phyloP scores from a whole-genome alignment of 2,113 vertebrate species.

The Strix uralensis region DNA sequence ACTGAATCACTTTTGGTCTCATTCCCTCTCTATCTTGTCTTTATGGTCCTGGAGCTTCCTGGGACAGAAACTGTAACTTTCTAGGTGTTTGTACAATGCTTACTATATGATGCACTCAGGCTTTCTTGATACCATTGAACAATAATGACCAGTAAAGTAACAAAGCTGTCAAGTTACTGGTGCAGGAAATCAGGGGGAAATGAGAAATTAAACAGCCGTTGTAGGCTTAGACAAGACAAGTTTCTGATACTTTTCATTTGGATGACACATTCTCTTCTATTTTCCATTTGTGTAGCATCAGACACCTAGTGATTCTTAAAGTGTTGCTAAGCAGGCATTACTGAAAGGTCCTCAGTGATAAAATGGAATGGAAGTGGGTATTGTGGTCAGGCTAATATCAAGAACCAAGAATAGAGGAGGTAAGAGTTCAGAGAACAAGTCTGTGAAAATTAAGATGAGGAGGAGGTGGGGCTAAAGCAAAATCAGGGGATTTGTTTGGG shows the following conservation, averaged over 20 bases:
- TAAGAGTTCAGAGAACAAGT: not conserved
- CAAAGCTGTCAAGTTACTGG: not conserved
- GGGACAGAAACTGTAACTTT: not conserved
- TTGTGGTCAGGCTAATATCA: not conserved
- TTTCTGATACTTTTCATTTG: not conserved
- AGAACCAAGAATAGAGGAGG: not conserved
- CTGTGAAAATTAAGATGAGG: not conserved
- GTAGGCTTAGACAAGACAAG: not conserved
- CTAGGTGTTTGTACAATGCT: not conserved
- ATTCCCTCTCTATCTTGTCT: not conserved
- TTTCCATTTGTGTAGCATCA: not conserved
- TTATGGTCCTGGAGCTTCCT: not conserved
- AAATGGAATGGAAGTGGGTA: not conserved
- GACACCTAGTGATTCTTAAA: not conserved
- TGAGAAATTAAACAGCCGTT: not conserved
- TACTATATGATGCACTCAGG: accelerated
- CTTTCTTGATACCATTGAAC: not conserved
- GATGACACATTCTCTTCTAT: not conserved
- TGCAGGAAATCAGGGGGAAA: not conserved
- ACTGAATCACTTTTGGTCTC: not conserved
- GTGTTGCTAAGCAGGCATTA: not conserved
- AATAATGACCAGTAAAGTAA: not conserved
- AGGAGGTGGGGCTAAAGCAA: not conserved
- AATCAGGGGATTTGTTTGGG: not conserved
- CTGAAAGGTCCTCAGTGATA: not conserved